Conservation (phyloP, 2,797 vertebrate genomes). For the Paguma larvata region DNA sequence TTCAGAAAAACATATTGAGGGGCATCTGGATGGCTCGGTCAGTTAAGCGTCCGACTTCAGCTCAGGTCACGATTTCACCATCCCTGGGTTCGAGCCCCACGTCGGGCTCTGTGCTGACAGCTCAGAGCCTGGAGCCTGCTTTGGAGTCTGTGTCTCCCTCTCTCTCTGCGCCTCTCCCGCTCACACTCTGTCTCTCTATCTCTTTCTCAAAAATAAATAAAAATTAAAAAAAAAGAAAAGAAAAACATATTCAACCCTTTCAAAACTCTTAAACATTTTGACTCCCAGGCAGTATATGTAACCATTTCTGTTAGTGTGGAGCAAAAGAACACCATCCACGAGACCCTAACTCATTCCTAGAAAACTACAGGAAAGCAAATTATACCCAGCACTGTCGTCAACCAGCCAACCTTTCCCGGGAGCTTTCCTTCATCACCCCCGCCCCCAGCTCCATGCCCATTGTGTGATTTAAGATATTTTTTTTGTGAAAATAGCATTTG, state of each 20-base stretch:
- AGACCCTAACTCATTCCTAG: neutral
- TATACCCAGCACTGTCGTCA: neutral
- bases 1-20: neutral
- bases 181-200: no score
- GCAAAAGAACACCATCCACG: neutral
- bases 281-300: accelerated
- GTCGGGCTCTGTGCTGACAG: no score
- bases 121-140: no score
- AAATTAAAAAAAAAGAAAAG: no score
- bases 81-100: no score
- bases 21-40: no score
- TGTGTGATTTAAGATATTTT: neutral
- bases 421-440: accelerated
- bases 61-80: no score
- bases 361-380: neutral
- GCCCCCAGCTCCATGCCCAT: neutral
- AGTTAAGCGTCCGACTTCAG: no score
- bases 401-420: neutral
- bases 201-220: no score
- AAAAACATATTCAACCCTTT: neutral
- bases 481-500: slow-evolving; percentile 26
- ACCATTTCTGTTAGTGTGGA: neutral
- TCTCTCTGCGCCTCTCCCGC: no score
- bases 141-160: no score
- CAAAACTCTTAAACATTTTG: neutral